phyloP scores from a whole-genome alignment of 23 tunicate genomes.

The Halocynthia aurantium region DNA sequence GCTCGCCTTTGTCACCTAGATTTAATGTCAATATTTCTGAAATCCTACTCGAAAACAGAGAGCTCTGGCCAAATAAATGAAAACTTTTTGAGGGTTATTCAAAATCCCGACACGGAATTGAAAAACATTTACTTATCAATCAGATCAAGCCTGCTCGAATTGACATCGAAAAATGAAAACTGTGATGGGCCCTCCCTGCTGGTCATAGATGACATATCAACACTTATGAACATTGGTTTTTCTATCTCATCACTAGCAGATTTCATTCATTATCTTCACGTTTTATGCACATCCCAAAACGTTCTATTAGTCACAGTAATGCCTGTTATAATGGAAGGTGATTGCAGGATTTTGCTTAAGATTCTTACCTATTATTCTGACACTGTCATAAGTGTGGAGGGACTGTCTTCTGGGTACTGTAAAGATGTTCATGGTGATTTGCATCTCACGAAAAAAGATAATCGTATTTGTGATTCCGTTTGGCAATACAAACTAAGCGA shows the following conservation, averaged over 20 bases:
- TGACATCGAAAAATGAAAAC: not conserved
- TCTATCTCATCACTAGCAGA: slow-evolving; percentile 7
- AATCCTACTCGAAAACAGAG: not conserved
- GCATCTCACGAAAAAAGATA: slow-evolving; percentile 9
- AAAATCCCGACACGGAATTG: not conserved
- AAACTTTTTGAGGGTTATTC: no score
- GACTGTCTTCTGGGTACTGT: slow-evolving; percentile 63
- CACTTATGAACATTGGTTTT: slow-evolving; percentile 32
- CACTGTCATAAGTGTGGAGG: slow-evolving; percentile 30
- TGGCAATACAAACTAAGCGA: slow-evolving; percentile 69
- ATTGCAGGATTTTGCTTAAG: not conserved
- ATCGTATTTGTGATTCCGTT: not conserved
- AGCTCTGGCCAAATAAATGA: not conserved
- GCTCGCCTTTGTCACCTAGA: slow-evolving; percentile 25
- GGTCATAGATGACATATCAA: slow-evolving; percentile 53
- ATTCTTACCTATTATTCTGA: slow-evolving; percentile 10
- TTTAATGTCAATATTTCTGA: slow-evolving; percentile 4
- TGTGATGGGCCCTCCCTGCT: not conserved
- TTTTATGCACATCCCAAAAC: slow-evolving; percentile 7
- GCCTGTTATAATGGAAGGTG: not conserved
- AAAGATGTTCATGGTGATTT: slow-evolving; percentile 77
- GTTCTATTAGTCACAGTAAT: slow-evolving; percentile 30
- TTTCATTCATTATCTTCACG: slow-evolving; percentile 38
- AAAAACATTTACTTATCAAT: not conserved
- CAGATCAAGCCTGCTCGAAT: not conserved